phyloP scores from a whole-genome alignment of 2,113 vertebrate species.

The Semicossyphus pulcher region DNA sequence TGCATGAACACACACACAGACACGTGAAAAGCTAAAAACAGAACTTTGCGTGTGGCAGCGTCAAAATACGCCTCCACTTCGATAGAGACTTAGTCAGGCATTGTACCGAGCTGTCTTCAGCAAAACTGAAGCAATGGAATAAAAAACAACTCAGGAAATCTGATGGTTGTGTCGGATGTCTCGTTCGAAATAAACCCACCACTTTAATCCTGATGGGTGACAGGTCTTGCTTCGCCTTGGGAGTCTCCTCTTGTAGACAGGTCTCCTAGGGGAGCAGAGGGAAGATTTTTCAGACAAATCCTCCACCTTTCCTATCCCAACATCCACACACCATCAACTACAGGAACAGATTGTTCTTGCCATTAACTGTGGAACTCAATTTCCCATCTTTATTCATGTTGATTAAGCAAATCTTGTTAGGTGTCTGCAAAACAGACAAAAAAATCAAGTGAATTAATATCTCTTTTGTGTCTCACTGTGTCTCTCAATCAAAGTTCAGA shows the following conservation, averaged over 20 bases:
- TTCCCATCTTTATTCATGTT: slow-evolving; percentile 28
- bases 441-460: slow-evolving; percentile 3
- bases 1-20: slow-evolving; percentile 15
- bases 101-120: slow-evolving; percentile 9
- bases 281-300: slow-evolving; percentile 18
- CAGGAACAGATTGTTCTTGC: not conserved
- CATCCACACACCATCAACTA: not conserved
- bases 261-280: slow-evolving; percentile 74
- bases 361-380: not conserved
- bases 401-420: slow-evolving; percentile 1
- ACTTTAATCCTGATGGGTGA: slow-evolving; percentile 84
- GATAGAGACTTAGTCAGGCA: slow-evolving; percentile 34
- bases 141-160: slow-evolving; percentile 15
- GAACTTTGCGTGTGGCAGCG: slow-evolving; percentile 15
- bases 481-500: slow-evolving; percentile 27
- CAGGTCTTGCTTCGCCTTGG: slow-evolving; percentile 78
- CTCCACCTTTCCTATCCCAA: not conserved
- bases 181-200: slow-evolving; percentile 66
- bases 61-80: slow-evolving; percentile 37
- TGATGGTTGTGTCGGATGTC: not conserved
- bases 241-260: slow-evolving; percentile 78
- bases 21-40: slow-evolving; percentile 54
- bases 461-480: not conserved
- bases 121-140: slow-evolving; percentile 24
- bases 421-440: not conserved